Base-by-base conservation (phyloP, 2,113 vertebrate species). In the Apteryx mantelli region DNA sequence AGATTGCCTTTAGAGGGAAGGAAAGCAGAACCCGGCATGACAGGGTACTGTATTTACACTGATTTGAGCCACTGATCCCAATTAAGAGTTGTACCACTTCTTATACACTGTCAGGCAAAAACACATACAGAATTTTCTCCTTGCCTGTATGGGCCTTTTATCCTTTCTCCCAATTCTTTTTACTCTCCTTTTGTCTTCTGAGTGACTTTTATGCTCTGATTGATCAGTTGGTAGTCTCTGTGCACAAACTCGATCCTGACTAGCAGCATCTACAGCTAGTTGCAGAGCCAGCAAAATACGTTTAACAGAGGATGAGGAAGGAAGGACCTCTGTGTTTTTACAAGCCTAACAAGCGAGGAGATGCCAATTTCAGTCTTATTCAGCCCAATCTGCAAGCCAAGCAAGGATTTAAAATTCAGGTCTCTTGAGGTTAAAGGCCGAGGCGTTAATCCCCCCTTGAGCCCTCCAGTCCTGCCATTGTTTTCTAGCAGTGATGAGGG, bases 31-130 rank as follows among this genome's bases (percentile, higher is more conserved):
- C 2, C 11, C 65, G 82, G 30, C 44, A n/a, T 12, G 25, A 69
- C 0, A 2, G 7, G 2, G 12, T 52, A 40, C 24, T 19, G 5
- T 7, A 77, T 9, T 17, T 8, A 81, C 36, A 42, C 1, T 56
- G 32, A 74, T 11, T 38, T 30, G 22, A 82, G 52, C 21, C 18
- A 91, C 40, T 53, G 21, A 53, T 14, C 12, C 32, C 8, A 19
- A 15, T 4, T 17, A 88, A 38, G 2, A 56, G 15, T 30, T 48
- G 42, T 3, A 36, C 30, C 12, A 48, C 28, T 81, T 84, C 32
- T 52, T 26, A 70, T 5, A 48, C 9, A 8, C 0, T 4, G 25
- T 46, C 53, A 74, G 19, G 38, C 46, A 42, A 88, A 82, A 74
- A 50, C 20, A 69, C 88, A 32, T 0, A 0, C 44, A 36, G 53